These are phyloP conservation scores for Philopotamus ludificatus DNA, from an alignment of 1,140 invertebrate species.

Conservation along the genomic window DNA sequence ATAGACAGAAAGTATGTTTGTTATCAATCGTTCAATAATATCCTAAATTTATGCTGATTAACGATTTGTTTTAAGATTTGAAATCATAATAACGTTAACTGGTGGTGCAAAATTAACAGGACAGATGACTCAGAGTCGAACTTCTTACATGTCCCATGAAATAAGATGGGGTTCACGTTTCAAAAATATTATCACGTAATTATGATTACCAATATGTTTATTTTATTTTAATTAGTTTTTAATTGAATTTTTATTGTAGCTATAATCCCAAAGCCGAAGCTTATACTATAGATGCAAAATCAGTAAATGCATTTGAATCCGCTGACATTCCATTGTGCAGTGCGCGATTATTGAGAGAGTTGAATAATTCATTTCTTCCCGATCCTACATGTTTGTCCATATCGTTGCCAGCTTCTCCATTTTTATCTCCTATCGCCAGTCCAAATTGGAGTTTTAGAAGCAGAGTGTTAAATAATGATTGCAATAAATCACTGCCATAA, in stretches of 20 bases:
- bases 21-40: neutral
- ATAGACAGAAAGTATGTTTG: slow-evolving; percentile 46
- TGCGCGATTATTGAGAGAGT: slow-evolving; percentile 39
- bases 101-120: slow-evolving; percentile 78
- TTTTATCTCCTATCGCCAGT: slow-evolving; percentile 24
- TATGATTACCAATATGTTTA: slow-evolving; percentile 11
- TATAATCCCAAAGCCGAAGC: slow-evolving; percentile 48
- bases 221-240: neutral
- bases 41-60: neutral
- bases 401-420: slow-evolving; percentile 24
- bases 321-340: slow-evolving; percentile 54
- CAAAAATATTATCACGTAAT: slow-evolving; percentile 59
- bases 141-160: slow-evolving; percentile 80
- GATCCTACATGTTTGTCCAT: neutral
- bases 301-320: slow-evolving; percentile 49
- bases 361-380: slow-evolving; percentile 10
- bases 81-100: slow-evolving; percentile 82
- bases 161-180: slow-evolving; percentile 86
- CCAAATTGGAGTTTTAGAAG: slow-evolving; percentile 15
- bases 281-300: slow-evolving; percentile 49
- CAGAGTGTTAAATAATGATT: neutral
- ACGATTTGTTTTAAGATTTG: slow-evolving; percentile 64
- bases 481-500: neutral
- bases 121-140: slow-evolving; percentile 69
- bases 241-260: slow-evolving; percentile 41